A percentile compares a stretch with the other conserved stretches of the same genome.
These are phyloP conservation scores for Nothoprocta perdicaria DNA, from an alignment of 2,113 vertebrate species.

Conservation along the genomic window DNA sequence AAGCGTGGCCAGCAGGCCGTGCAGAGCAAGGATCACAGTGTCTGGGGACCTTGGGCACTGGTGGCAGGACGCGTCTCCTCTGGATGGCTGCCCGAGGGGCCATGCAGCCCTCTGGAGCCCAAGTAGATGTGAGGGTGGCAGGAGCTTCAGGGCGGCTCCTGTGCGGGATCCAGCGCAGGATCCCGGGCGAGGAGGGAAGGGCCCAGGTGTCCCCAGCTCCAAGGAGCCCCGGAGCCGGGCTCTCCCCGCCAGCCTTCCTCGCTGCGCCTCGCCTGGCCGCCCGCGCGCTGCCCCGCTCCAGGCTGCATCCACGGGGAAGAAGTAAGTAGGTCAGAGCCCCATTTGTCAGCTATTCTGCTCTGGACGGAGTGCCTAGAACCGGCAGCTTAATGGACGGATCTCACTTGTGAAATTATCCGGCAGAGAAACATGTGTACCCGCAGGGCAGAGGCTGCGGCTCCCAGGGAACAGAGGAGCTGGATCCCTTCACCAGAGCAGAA, in stretches of 20 bases:
- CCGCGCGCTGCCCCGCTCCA: rapidly evolving
- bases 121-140: not conserved
- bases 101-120: not conserved
- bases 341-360: not conserved
- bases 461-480: not conserved
- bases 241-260: rapidly evolving
- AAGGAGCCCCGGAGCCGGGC: not conserved
- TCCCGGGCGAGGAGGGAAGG: not conserved
- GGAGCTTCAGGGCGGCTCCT: not conserved
- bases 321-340: not conserved
- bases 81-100: not conserved
- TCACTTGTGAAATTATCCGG: not conserved
- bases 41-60: not conserved
- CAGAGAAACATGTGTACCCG: not conserved
- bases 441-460: not conserved
- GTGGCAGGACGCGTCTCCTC: not conserved
- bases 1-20: not conserved
- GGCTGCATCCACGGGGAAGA: rapidly evolving
- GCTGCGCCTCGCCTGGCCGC: not conserved
- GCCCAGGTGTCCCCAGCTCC: rapidly evolving
- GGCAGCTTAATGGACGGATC: conserved; percentile 14
- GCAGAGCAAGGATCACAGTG: not conserved
- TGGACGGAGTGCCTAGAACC: not conserved
- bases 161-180: not conserved
- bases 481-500: not conserved